These are phyloP conservation scores for Chalcosyrphus nemorum DNA, from an alignment of 2,888 invertebrate genomes.

Conservation along the genomic window DNA sequence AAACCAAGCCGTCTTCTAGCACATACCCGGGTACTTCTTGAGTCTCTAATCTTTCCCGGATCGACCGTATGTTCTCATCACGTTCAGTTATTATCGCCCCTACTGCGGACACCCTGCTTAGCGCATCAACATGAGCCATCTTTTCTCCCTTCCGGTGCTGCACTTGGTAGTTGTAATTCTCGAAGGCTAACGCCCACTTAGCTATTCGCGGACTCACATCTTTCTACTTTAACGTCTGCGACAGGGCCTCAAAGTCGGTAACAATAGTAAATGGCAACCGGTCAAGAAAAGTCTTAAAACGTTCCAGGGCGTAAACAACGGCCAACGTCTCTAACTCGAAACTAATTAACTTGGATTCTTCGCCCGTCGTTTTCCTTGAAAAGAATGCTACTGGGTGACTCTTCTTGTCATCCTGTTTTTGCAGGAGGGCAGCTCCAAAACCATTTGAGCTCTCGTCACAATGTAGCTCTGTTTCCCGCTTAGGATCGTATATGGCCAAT, in stretches of 20 bases:
- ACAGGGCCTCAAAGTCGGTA: slow-evolving; percentile 31
- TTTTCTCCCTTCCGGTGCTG: slow-evolving; percentile 20
- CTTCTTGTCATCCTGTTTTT: slow-evolving; percentile 24
- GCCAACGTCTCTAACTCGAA: slow-evolving; percentile 35
- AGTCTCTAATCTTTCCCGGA: not conserved
- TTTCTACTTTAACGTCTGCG: slow-evolving; percentile 40
- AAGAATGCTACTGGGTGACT: slow-evolving; percentile 32
- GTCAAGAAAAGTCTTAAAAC: slow-evolving; percentile 21
- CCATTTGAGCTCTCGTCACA: slow-evolving; percentile 4
- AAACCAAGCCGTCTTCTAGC: not conserved
- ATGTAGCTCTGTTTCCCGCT: no score
- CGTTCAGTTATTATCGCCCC: not conserved
- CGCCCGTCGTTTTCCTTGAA: slow-evolving; percentile 3
- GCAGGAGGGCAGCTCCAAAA: slow-evolving; percentile 74
- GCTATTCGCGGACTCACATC: slow-evolving; percentile 38
- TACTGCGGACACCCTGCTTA: not conserved
- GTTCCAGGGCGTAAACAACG: slow-evolving; percentile 8
- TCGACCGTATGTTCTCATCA: not conserved
- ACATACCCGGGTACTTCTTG: not conserved
- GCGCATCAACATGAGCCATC: slow-evolving; percentile 37
- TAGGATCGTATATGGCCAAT: no score
- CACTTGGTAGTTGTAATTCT: slow-evolving; percentile 33
- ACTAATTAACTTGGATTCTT: slow-evolving; percentile 12
- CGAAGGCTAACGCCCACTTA: slow-evolving; percentile 20
- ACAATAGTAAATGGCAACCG: slow-evolving; percentile 26